Evolutionary conservation across 2,888 invertebrate genomes (phyloP).

Genomic region (Cremastinae sp.): DNA sequence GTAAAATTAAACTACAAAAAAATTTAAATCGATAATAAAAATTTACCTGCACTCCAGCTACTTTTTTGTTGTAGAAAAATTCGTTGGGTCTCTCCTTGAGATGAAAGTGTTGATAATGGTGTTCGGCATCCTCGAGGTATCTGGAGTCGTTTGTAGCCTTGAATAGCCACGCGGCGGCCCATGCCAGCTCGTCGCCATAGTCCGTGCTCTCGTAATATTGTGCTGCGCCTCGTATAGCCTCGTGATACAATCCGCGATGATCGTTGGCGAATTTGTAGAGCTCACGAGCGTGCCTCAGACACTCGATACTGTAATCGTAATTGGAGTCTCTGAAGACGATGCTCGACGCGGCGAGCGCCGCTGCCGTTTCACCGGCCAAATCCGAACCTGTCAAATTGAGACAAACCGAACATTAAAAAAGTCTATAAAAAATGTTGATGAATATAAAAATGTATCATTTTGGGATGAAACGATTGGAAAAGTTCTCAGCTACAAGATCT

Average conservation of each 20-base stretch:
- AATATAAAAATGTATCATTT: no score
- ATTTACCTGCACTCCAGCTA: slow-evolving; percentile 82
- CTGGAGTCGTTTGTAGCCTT: slow-evolving; percentile 81
- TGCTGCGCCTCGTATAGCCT: slow-evolving; percentile 81
- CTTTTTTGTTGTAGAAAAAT: slow-evolving; percentile 83
- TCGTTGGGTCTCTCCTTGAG: slow-evolving; percentile 81
- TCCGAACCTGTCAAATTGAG: slow-evolving; percentile 81
- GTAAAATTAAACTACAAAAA: background rate
- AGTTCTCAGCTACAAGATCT: no score
- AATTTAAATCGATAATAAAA: slow-evolving; percentile 13
- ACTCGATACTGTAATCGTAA: slow-evolving; percentile 78
- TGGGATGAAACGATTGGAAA: no score
- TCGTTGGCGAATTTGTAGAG: slow-evolving; percentile 82
- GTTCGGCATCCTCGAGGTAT: slow-evolving; percentile 81
- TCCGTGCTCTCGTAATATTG: slow-evolving; percentile 82
- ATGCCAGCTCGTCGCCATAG: slow-evolving; percentile 83
- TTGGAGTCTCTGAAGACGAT: slow-evolving; percentile 81
- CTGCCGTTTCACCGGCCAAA: slow-evolving; percentile 84
- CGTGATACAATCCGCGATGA: slow-evolving; percentile 81
- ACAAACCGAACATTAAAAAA: no score
- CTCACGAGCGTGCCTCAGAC: slow-evolving; percentile 81
- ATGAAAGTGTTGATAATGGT: slow-evolving; percentile 81
- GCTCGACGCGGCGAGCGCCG: slow-evolving; percentile 83
- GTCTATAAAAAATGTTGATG: no score
- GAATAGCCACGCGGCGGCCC: slow-evolving; percentile 83